Percentiles rank a stretch among this genome's conserved stretches.
Evolutionary conservation across 2,888 invertebrate genomes (phyloP).

Genomic region (Drosophila barbarae): DNA sequence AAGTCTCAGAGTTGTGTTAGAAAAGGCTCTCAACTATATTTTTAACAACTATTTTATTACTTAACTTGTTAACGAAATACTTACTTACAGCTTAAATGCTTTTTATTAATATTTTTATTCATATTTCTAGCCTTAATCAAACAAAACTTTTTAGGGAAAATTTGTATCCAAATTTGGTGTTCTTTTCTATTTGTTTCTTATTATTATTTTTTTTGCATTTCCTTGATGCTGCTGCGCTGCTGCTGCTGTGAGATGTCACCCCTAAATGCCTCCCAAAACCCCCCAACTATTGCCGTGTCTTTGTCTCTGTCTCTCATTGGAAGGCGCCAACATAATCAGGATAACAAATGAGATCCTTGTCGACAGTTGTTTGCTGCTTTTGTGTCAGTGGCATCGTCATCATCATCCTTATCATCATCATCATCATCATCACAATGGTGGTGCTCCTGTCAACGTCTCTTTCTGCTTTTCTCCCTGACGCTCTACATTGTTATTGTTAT

Average conservation of each 20-base stretch:
- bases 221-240: slow-evolving; percentile 1
- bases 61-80: background rate
- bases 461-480: slow-evolving; percentile 65
- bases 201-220: slow-evolving; percentile 12
- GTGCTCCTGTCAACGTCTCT: slow-evolving; percentile 44
- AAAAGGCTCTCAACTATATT: no score
- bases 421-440: slow-evolving; percentile 38
- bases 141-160: background rate
- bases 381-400: slow-evolving; percentile 73
- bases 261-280: slow-evolving; percentile 1
- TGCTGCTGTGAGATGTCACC: background rate
- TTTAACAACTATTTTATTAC: background rate
- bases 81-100: background rate
- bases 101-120: background rate
- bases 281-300: slow-evolving; percentile 4
- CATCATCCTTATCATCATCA: slow-evolving; percentile 50
- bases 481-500: slow-evolving; percentile 79
- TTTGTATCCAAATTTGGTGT: background rate
- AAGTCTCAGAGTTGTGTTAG: no score
- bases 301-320: slow-evolving; percentile 42
- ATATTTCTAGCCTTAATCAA: background rate
- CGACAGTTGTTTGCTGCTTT: slow-evolving; percentile 77
- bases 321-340: slow-evolving; percentile 77
- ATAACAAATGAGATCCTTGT: slow-evolving; percentile 79
- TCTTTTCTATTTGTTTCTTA: background rate